Conservation (phyloP, 1,140 invertebrate genomes). For the Eufriesea mexicana region DNA sequence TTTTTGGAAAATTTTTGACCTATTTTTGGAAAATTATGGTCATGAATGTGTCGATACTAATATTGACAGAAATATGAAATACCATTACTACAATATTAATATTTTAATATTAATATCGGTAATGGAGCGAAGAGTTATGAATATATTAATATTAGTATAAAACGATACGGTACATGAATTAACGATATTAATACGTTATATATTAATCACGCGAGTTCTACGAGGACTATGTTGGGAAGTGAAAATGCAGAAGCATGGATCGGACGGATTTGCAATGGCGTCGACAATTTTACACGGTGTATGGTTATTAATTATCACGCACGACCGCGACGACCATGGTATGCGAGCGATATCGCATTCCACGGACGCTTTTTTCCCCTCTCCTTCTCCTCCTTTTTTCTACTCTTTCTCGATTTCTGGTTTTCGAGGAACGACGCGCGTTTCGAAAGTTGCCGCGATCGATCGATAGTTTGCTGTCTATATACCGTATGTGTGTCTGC, state of each 20-base stretch:
- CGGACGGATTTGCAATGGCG: neutral
- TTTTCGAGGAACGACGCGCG: neutral
- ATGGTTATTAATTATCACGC: constrained; percentile 10
- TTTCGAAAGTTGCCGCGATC: neutral
- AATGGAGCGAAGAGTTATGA: no score
- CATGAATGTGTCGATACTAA: no score
- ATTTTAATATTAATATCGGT: no score
- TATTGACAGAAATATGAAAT: no score
- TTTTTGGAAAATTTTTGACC: no score
- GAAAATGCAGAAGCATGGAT: neutral
- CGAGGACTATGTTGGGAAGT: neutral
- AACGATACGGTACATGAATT: neutral
- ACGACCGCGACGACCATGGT: no score
- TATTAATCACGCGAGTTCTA: neutral
- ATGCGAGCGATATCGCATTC: neutral
- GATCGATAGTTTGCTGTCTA: neutral
- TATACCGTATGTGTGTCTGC: no score
- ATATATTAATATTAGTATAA: neutral
- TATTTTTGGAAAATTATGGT: no score
- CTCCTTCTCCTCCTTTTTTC: neutral
- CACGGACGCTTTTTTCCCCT: neutral
- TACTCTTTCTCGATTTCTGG: neutral
- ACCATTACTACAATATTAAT: no score
- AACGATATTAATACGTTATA: neutral
- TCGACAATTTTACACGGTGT: neutral